These are phyloP conservation scores for Camponotus fellah DNA, from an alignment of 2,888 invertebrate genomes.

Conservation along the genomic window DNA sequence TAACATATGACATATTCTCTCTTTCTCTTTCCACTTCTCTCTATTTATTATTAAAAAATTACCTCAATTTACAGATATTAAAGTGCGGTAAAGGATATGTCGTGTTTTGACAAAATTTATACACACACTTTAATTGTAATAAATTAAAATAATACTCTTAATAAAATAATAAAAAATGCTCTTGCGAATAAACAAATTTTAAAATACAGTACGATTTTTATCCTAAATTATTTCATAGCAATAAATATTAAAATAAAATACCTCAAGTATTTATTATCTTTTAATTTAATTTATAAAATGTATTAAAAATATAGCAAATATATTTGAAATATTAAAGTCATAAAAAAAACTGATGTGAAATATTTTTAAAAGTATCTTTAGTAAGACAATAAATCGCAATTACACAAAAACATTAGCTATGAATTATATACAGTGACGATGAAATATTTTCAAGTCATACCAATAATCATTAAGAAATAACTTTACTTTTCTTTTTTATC, in stretches of 20 bases:
- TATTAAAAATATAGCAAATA: neutral
- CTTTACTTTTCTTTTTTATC: neutral
- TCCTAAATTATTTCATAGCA: neutral
- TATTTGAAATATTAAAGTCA: too few relatives aligned
- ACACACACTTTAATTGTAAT: neutral
- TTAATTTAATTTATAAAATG: neutral
- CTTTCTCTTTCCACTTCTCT: neutral
- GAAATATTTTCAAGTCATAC: neutral
- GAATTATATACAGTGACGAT: neutral
- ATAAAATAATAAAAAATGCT: too few relatives aligned
- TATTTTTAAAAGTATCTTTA: neutral
- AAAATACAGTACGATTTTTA: neutral
- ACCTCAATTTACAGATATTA: neutral
- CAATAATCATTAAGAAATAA: constrained; percentile 3
- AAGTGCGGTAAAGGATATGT: neutral
- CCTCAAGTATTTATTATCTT: neutral
- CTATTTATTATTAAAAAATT: neutral
- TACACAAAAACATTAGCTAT: neutral
- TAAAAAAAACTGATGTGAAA: neutral
- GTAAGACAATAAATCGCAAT: neutral
- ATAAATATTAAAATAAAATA: neutral
- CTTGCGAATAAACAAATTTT: neutral
- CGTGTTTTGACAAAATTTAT: neutral
- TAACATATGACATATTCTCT: neutral
- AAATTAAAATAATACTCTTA: neutral